Conservation (phyloP, 1,140 invertebrate species). For the Sycophila sp. region DNA sequence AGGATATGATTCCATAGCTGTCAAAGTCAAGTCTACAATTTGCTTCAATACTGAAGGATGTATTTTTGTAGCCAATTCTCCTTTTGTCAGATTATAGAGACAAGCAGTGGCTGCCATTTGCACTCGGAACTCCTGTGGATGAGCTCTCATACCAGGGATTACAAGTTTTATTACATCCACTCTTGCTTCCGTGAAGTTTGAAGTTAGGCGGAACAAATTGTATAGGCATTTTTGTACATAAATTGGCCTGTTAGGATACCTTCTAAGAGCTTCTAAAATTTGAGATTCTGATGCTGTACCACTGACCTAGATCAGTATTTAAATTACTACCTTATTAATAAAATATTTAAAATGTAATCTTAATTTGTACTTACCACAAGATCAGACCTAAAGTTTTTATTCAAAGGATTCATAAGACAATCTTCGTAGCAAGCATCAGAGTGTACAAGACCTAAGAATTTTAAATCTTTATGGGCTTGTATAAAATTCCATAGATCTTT, state of each 20-base stretch:
- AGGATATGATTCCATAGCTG: slow-evolving; percentile 80
- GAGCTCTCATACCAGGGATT: slow-evolving; percentile 75
- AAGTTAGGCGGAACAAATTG: slow-evolving; percentile 76
- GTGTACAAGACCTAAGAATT: slow-evolving; percentile 74
- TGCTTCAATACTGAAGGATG: slow-evolving; percentile 75
- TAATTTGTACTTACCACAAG: slow-evolving; percentile 60
- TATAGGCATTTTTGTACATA: slow-evolving; percentile 81
- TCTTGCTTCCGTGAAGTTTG: slow-evolving; percentile 69
- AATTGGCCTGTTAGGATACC: slow-evolving; percentile 71
- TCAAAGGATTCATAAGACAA: slow-evolving; percentile 66
- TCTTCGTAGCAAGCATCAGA: slow-evolving; percentile 72
- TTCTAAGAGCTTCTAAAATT: slow-evolving; percentile 72
- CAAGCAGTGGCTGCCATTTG: slow-evolving; percentile 87
- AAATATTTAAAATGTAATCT: slow-evolving; percentile 9
- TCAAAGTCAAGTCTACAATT: slow-evolving; percentile 76
- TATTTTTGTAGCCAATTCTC: slow-evolving; percentile 73
- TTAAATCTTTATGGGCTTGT: slow-evolving; percentile 64
- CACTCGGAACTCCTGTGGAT: slow-evolving; percentile 74
- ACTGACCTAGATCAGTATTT: slow-evolving; percentile 68
- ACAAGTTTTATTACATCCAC: slow-evolving; percentile 78
- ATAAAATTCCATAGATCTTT: slow-evolving; percentile 68
- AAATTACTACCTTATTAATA: slow-evolving; percentile 1
- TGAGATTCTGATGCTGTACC: slow-evolving; percentile 73
- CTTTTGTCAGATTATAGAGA: slow-evolving; percentile 82
- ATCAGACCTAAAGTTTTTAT: slow-evolving; percentile 62